A percentile compares a stretch with the other conserved stretches of the same genome.
These are phyloP conservation scores for Melanotaenia maccullochi DNA, from an alignment of 2,797 vertebrate species.

Conservation along the genomic window DNA sequence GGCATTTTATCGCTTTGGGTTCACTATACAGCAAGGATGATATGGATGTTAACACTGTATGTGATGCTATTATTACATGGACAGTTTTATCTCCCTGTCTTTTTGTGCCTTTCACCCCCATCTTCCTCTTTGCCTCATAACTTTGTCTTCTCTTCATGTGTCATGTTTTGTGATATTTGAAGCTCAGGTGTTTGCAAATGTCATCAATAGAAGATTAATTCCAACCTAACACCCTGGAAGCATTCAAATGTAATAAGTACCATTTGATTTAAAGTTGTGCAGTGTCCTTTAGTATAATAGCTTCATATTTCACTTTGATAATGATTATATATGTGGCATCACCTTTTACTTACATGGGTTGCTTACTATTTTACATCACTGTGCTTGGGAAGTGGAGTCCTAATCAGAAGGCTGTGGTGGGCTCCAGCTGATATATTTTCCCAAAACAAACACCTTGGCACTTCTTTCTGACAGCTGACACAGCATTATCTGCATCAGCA, in stretches of 20 bases:
- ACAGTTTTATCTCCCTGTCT: slow-evolving; percentile 26
- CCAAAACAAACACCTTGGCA: slow-evolving; percentile 46
- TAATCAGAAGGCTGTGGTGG: slow-evolving; percentile 10
- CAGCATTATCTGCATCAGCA: slow-evolving; percentile 44
- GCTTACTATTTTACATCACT: slow-evolving; percentile 33
- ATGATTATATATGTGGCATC: slow-evolving; percentile 17
- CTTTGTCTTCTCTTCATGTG: slow-evolving; percentile 25
- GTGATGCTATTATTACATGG: slow-evolving; percentile 30
- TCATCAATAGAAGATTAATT: slow-evolving; percentile 37
- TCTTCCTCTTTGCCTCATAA: slow-evolving; percentile 1
- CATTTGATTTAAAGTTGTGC: slow-evolving; percentile 40
- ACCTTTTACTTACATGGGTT: slow-evolving; percentile 19
- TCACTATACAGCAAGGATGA: slow-evolving; percentile 43
- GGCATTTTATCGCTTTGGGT: slow-evolving; percentile 53
- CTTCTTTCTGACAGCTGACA: slow-evolving; percentile 52
- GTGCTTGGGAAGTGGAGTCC: slow-evolving; percentile 8
- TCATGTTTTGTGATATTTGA: slow-evolving; percentile 56
- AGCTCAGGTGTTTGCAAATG: slow-evolving; percentile 43
- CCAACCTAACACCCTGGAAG: slow-evolving; percentile 30
- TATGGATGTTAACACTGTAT: slow-evolving; percentile 46
- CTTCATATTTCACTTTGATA: slow-evolving; percentile 18
- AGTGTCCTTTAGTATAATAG: slow-evolving; percentile 30
- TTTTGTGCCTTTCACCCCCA: neutral
- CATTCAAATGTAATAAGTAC: slow-evolving; percentile 47
- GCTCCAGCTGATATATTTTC: slow-evolving; percentile 32